Evolutionary conservation across 2,888 invertebrate species (phyloP).

Genomic region (Brachycybe producta): DNA sequence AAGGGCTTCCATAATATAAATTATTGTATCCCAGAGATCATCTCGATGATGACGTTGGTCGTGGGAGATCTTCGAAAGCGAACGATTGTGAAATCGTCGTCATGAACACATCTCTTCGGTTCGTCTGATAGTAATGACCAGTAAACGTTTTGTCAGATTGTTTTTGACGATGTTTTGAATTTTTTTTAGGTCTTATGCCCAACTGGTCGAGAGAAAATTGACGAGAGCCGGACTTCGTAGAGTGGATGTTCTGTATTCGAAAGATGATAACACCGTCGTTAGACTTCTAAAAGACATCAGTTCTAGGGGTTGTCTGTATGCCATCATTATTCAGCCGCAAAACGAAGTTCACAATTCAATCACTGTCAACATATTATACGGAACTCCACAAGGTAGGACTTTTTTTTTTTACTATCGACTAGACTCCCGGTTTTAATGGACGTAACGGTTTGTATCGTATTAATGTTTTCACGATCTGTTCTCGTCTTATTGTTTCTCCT

Average conservation of each 20-base stretch:
- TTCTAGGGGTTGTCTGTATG: slow-evolving; percentile 75
- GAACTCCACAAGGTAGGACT: slow-evolving; percentile 30
- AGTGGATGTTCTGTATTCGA: slow-evolving; percentile 79
- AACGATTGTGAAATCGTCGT: slow-evolving; percentile 88
- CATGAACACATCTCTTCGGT: slow-evolving; percentile 67
- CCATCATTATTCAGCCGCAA: slow-evolving; percentile 68
- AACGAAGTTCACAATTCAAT: slow-evolving; percentile 76
- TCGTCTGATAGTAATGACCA: slow-evolving; percentile 31
- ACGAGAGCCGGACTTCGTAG: slow-evolving; percentile 63
- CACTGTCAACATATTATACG: slow-evolving; percentile 80
- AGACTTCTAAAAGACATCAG: slow-evolving; percentile 74
- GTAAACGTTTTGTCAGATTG: slow-evolving; percentile 3
- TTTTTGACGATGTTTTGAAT: slow-evolving; percentile 2
- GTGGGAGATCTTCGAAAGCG: slow-evolving; percentile 22
- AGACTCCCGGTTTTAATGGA: too few species aligned
- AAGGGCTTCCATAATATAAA: too few species aligned
- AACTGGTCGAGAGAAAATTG: slow-evolving; percentile 67
- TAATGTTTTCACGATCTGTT: too few species aligned
- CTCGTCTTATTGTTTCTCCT: too few species aligned
- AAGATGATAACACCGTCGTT: slow-evolving; percentile 62
- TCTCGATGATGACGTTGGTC: background rate
- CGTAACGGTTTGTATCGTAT: too few species aligned
- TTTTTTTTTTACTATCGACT: too few species aligned
- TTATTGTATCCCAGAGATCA: too few species aligned
- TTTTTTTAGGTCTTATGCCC: slow-evolving; percentile 61